Evolutionary conservation across 2,888 invertebrate genomes (phyloP).

Genomic region (Serrognathus titanus): DNA sequence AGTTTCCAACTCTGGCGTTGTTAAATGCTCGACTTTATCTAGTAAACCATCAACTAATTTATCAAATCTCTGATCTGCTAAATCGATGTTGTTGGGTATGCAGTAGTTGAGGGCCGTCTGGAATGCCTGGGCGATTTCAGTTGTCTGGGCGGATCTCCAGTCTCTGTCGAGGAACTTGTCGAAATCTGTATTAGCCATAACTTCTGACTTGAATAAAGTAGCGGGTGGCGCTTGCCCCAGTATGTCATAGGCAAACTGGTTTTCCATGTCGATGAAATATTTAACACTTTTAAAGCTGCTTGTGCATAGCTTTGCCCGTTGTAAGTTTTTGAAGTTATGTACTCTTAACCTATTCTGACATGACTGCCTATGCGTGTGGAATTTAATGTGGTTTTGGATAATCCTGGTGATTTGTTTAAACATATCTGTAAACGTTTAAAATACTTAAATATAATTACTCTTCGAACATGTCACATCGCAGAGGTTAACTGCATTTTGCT

Average conservation of each 20-base stretch:
- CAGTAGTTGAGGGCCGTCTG: constrained; percentile 34
- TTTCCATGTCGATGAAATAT: constrained; percentile 28
- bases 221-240: not conserved
- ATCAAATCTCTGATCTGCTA: constrained; percentile 43
- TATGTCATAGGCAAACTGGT: constrained; percentile 26
- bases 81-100: constrained; percentile 32
- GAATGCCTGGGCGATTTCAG: constrained; percentile 40
- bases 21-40: constrained; percentile 55
- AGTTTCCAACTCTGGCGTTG: constrained; percentile 55
- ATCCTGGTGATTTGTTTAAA: too few relatives aligned
- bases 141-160: constrained; percentile 33
- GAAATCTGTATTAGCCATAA: constrained; percentile 18
- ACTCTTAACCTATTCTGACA: not conserved
- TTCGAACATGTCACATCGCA: too few relatives aligned
- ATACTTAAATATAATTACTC: too few relatives aligned
- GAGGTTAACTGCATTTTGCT: too few relatives aligned
- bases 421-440: too few relatives aligned
- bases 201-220: not conserved
- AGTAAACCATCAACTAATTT: constrained; percentile 45
- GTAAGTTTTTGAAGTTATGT: not conserved
- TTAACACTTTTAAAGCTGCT: constrained; percentile 9
- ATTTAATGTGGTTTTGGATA: too few relatives aligned
- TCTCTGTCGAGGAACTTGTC: constrained; percentile 27
- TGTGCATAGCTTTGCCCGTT: not conserved
- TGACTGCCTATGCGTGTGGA: too few relatives aligned